phyloP scores from a whole-genome alignment of 2,113 vertebrate genomes.

The Channa maculata region DNA sequence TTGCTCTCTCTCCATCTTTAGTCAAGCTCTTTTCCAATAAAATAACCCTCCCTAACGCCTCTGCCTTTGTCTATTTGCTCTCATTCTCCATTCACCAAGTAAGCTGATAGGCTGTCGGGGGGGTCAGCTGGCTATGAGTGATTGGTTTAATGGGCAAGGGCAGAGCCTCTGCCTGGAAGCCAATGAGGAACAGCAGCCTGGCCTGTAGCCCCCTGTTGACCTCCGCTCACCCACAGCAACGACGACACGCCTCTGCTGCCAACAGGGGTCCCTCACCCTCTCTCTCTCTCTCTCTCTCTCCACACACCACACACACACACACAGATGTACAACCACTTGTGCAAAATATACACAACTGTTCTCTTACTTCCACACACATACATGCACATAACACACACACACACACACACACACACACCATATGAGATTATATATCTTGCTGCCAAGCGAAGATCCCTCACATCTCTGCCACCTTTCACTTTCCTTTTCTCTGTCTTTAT shows the following conservation, averaged over 20 bases:
- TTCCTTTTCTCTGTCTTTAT: conserved; percentile 67
- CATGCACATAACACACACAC: conserved; percentile 23
- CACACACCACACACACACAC: conserved; percentile 37
- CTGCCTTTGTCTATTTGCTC: conserved; percentile 78
- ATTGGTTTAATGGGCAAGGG: conserved; percentile 80
- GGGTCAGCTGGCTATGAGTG: conserved; percentile 81
- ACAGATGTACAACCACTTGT: conserved; percentile 39
- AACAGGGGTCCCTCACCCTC: conserved; percentile 52
- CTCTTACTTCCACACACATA: conserved; percentile 25
- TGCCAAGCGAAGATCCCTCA: conserved; percentile 81
- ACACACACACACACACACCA: conserved; percentile 50
- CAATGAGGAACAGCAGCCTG: conserved; percentile 67
- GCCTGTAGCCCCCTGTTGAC: conserved; percentile 75
- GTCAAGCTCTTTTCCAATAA: conserved; percentile 63
- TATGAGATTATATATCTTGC: conserved; percentile 82
- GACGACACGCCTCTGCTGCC: conserved; percentile 81
- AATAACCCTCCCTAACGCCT: conserved; percentile 71
- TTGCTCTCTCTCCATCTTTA: conserved; percentile 50
- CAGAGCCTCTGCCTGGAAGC: conserved; percentile 71
- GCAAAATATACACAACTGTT: conserved; percentile 32
- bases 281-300: conserved; percentile 1
- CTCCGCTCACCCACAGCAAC: conserved; percentile 71
- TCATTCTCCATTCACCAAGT: conserved; percentile 69
- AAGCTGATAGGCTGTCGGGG: conserved; percentile 79
- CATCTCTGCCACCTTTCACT: conserved; percentile 79